Percentiles rank a stretch among this genome's conserved stretches.
Conservation (phyloP, 2,888 invertebrate genomes). For the Allacma fusca region DNA sequence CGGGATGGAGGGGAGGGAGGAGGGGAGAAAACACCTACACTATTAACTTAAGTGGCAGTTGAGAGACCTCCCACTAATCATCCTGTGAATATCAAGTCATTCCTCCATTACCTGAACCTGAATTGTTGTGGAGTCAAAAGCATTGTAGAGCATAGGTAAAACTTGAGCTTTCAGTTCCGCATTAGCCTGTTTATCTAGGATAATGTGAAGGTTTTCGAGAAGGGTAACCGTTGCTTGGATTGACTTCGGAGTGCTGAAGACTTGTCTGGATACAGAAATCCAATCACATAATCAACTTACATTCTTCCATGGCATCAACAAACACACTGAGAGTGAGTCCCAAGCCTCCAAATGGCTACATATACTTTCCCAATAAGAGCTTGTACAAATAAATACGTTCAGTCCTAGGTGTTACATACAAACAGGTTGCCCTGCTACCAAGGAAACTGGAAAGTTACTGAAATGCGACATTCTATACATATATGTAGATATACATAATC, state of each 20-base stretch:
- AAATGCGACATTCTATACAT: not conserved
- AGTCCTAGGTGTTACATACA: too few relatives aligned
- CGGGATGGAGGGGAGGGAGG: too few relatives aligned
- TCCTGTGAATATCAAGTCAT: not conserved
- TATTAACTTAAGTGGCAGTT: too few relatives aligned
- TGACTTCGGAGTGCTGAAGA: slow-evolving; percentile 80
- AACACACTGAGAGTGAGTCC: too few relatives aligned
- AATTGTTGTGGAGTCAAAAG: slow-evolving; percentile 86
- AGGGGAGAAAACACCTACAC: too few relatives aligned
- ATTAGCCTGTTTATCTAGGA: slow-evolving; percentile 85
- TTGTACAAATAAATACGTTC: too few relatives aligned
- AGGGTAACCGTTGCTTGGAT: slow-evolving; percentile 87
- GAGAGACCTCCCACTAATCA: too few relatives aligned
- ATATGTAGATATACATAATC: not conserved
- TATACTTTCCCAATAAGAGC: too few relatives aligned
- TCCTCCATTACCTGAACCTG: slow-evolving; percentile 82
- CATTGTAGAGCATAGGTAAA: slow-evolving; percentile 83
- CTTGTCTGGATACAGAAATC: slow-evolving; percentile 68
- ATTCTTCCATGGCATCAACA: too few relatives aligned
- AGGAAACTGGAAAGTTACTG: too few relatives aligned
- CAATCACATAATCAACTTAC: not conserved
- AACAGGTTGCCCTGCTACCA: too few relatives aligned
- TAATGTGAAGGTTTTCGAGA: slow-evolving; percentile 86
- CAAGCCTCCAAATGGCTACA: too few relatives aligned
- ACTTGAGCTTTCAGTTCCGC: slow-evolving; percentile 80